Base-by-base conservation (phyloP, 2,888 invertebrate species). In the Eulithis prunata region DNA sequence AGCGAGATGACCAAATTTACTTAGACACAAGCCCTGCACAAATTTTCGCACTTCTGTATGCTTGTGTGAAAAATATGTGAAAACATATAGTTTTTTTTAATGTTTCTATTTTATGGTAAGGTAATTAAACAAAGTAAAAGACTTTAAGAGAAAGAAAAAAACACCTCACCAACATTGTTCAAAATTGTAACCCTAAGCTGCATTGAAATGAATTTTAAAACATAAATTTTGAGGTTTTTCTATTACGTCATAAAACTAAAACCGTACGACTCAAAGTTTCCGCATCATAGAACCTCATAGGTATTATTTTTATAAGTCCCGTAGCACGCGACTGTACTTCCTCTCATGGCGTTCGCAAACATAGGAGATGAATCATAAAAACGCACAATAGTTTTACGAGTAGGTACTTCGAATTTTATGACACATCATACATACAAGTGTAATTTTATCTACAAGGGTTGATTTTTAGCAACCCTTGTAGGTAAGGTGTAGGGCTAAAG, bases 1-100 rank as follows among this genome's bases (percentile, higher is more conserved):
- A 87, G 83, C 78, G 89, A 86, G 90, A 91, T 90, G 91, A 84
- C 90, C 92, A 91, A 91, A 92, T 91, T 92, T 91, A 91, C 91
- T 92, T 91, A 91, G 89, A 90, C 87, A 84, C 84, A 81, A 84
- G 80, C 75, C 78, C 82, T 84, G 85, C 83, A 83, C 82, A 85
- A 85, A 83, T 83, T 85, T 66, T 81, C 77, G 78, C 80, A 82
- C 81, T 78, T 69, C 21, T 55, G 84, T 87, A 89, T 80, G 75
- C 66, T 83, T 75, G 57, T 6, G 21, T 3, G 66, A 68, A 75
- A 54, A 75, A 65, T 32, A 32, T 32, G 6, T 32, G 32, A 32
- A 32, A 32, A 32, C 3, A 32, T 32, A 32, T 32, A 1, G 32
- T 1, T 32, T 3, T 32, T 32, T 32, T 32, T 32, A 21, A 1